Base-by-base conservation (phyloP, 92 coral and sea anemone species). In the Actinostola sp. region DNA sequence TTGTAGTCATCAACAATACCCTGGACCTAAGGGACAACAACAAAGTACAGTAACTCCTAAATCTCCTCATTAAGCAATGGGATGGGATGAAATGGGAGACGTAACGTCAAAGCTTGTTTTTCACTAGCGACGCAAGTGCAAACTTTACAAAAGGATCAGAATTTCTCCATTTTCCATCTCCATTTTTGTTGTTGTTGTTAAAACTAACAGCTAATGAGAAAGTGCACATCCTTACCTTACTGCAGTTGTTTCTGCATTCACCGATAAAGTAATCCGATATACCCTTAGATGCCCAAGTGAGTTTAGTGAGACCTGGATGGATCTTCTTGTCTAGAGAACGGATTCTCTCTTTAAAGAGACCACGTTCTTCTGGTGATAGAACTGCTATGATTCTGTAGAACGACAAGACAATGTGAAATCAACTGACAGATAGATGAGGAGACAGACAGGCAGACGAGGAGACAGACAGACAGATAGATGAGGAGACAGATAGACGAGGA, bases 211-310 rank as follows among this genome's bases (percentile, higher is more conserved):
- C 20, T 25, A 16, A 30, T n/a, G 29, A 21, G 8, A 38, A 60
- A 11, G 4, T 2, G 21, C 51, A 41, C 16, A 42, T 36, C 12
- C 60, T 45, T 61, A 92, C 98, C 97, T 94, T 94, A 71, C 98
- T 94, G 17, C 97, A 94, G 84, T 94, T 94, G 56, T 94, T 92
- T 56, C 98, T 82, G 78, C 98, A 94, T 80, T 94, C 98, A 35
- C 98, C 98, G 63, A 94, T 88, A 73, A 94, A 94, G 92, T 91
- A 94, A 63, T 94, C 98, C 7, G 97, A 91, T 78, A 94, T 94
- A 32, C 98, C 98, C 66, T 94, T 94, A n/a, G 97, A 92, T 7
- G 97, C 98, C 98, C 98, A 94, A 21, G 98, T 88, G 0, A 94
- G 91, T 62, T 94, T 94, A 21, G 98, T 94, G 13, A 94, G 86